Evolutionary conservation across 2,888 invertebrate genomes (phyloP).

Genomic region (Nomada flava): DNA sequence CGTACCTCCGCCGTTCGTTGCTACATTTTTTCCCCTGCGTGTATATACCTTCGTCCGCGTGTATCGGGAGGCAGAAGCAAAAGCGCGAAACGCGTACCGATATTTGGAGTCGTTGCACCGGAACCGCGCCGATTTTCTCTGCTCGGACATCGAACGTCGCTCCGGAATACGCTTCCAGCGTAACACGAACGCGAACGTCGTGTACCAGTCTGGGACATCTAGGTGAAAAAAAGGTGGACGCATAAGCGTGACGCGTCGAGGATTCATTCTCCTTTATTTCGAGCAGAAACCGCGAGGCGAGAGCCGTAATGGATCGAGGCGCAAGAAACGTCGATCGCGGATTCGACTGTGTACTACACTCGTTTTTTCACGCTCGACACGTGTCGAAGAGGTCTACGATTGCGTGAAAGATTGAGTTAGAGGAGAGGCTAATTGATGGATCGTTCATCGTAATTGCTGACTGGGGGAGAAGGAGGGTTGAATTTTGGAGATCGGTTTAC

Average conservation of each 20-base stretch:
- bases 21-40: not conserved
- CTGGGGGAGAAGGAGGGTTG: too few relatives aligned
- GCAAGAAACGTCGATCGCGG: constrained; percentile 19
- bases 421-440: too few relatives aligned
- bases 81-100: constrained; percentile 27
- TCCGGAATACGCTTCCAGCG: constrained; percentile 24
- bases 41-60: not conserved
- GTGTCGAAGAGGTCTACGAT: not conserved
- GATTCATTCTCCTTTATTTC: constrained; percentile 15
- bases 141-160: constrained; percentile 1
- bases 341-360: constrained; percentile 15
- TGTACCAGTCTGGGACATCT: not conserved
- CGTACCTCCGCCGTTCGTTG: constrained; percentile 1
- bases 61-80: constrained; percentile 22
- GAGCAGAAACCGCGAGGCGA: constrained; percentile 16
- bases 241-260: constrained; percentile 37
- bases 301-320: not conserved
- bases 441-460: too few relatives aligned
- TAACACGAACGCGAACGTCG: constrained; percentile 25
- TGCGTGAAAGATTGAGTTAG: not conserved
- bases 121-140: constrained; percentile 66
- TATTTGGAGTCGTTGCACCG: constrained; percentile 55
- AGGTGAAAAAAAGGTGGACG: constrained; percentile 24
- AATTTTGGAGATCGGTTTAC: too few relatives aligned
- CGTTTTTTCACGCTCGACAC: constrained; percentile 24